Evolutionary conservation across 2,113 vertebrate genomes (phyloP).

Genomic region (Halcyon senegalensis): DNA sequence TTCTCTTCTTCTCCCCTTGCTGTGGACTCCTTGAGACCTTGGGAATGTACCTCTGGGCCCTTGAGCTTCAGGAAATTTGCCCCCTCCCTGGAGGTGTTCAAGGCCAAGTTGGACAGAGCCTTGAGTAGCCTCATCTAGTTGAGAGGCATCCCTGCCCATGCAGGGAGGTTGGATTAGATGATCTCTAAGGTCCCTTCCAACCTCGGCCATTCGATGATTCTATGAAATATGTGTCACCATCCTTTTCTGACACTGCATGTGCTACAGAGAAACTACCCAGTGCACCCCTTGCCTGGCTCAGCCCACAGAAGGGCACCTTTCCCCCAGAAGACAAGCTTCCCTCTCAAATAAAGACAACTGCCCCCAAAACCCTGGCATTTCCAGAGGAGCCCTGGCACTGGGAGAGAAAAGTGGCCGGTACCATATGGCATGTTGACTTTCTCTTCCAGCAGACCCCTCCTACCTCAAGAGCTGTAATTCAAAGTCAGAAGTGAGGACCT

Average conservation of each 20-base stretch:
- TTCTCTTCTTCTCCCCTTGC: background rate
- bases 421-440: background rate
- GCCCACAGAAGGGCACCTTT: background rate
- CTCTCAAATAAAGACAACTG: background rate
- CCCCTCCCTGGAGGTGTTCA: too few relatives aligned
- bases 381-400: background rate
- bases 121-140: too few relatives aligned
- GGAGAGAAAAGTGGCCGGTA: background rate
- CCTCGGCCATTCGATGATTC: too few relatives aligned
- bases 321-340: background rate
- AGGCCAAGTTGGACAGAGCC: too few relatives aligned
- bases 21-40: background rate
- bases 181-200: too few relatives aligned
- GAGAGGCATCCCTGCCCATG: too few relatives aligned
- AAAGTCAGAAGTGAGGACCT: background rate
- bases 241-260: background rate
- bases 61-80: background rate
- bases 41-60: background rate
- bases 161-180: too few relatives aligned
- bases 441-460: background rate
- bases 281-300: background rate
- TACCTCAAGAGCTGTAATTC: background rate
- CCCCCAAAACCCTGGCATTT: background rate
- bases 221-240: background rate
- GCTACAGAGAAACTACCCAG: background rate